Base-by-base conservation (phyloP, 2,113 vertebrate species). In the Dromaius novaehollandiae region DNA sequence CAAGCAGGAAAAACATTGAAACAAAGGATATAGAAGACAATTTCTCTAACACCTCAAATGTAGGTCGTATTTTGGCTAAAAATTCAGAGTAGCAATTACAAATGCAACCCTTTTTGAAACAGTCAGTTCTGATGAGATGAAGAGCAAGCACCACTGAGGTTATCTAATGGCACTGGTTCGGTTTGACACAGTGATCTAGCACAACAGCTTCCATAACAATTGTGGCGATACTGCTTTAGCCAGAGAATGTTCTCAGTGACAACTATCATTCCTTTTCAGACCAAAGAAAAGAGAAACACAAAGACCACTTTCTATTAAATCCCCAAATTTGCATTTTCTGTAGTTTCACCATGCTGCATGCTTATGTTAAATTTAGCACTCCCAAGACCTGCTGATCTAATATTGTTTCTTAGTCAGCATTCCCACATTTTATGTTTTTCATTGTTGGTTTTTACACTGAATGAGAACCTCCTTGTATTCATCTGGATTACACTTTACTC, bases 401-500 rank as follows among this genome's bases (percentile, higher is more conserved):
- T 9, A 25, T 13, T 36, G 11, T 36, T 88, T 84, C 65, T 84
- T 71, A 87, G 78, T 79, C 90, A 96, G 88, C 80, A 88, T 71
- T 93, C 50, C 46, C 61, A 60, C 22, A 48, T 51, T 90, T 92
- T 74, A 46, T 55, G 34, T 2, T 90, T 89, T 86, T 74, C 66
- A 38, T 24, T 73, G 70, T 53, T 81, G 30, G 2, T 50, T 92
- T 87, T 95, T 76, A 73, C 32, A 84, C 20, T 19, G 18, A 83
- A 50, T 26, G 46, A 88, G 79, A 92, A 86, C 21, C 22, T 77
- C 78, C 86, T 90, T 83, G 79, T 44, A 86, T 89, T 95, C 60
- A 78, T 93, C 65, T 89, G 86, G 74, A 96, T 90, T 94, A 93
- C 63, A 83, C 86, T 93, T 71, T 61, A 65, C 58, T 77, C 81